Percentiles rank a stretch among this genome's conserved stretches.
phyloP scores from a whole-genome alignment of 35 echinoderm and acorn worm genomes.

The Apostichopus californicus region DNA sequence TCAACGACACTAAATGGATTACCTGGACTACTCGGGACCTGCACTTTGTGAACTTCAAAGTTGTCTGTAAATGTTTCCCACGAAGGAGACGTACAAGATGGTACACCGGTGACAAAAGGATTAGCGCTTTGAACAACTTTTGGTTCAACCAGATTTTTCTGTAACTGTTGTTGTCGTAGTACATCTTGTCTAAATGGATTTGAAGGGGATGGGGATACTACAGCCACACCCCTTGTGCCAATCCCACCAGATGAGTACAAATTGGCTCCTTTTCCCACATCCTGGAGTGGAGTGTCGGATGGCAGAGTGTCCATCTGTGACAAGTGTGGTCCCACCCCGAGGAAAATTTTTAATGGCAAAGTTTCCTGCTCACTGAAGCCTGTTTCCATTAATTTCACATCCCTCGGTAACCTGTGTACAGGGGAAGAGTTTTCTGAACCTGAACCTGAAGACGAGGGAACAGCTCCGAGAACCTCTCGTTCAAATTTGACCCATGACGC shows the following conservation, averaged over 20 bases:
- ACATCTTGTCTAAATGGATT: constrained; percentile 89
- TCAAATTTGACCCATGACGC: constrained; percentile 84
- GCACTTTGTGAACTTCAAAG: background rate
- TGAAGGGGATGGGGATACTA: constrained; percentile 43
- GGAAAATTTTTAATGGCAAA: background rate
- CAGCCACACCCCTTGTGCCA: background rate
- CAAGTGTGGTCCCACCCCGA: background rate
- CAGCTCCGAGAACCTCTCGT: constrained; percentile 33
- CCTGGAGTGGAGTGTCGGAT: background rate
- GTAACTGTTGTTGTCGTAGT: constrained; percentile 54
- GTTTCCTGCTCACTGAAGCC: background rate
- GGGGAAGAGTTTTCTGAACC: background rate
- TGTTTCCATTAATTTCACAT: background rate
- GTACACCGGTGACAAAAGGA: constrained; percentile 32
- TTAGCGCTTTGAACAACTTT: constrained; percentile 17
- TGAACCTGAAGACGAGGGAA: constrained; percentile 9
- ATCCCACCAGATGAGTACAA: background rate
- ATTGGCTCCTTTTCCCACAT: constrained; percentile 7
- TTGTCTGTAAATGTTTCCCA: constrained; percentile 75
- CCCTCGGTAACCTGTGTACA: background rate
- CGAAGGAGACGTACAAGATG: background rate
- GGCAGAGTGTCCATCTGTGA: background rate
- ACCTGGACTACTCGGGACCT: constrained; percentile 51
- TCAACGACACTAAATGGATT: constrained; percentile 76
- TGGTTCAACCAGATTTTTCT: constrained; percentile 26